These are phyloP conservation scores for Atrichornis clamosus DNA, from an alignment of 2,113 vertebrate species.

Conservation along the genomic window DNA sequence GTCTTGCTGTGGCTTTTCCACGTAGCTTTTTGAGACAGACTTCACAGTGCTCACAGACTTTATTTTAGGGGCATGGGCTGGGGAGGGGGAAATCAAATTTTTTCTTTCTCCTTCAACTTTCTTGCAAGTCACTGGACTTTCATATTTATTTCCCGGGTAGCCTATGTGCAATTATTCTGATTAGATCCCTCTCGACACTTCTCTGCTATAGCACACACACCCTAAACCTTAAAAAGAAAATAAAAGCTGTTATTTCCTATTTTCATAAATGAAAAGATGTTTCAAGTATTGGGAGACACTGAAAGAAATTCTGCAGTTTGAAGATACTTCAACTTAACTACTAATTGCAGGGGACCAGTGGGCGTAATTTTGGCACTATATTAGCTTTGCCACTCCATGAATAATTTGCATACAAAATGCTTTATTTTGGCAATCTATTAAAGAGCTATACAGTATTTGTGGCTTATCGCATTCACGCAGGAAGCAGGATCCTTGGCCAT, in stretches of 20 bases:
- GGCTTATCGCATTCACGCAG: constrained; percentile 98
- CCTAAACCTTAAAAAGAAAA: constrained; percentile 57
- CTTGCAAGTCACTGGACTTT: constrained; percentile 34
- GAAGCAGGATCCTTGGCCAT: constrained; percentile 98
- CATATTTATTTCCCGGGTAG: constrained; percentile 29
- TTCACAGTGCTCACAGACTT: neutral
- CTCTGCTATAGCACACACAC: neutral
- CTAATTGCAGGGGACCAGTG: constrained; percentile 97
- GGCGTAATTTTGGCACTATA: constrained; percentile 87
- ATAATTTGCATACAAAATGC: constrained; percentile 99
- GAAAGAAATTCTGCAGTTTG: constrained; percentile 76
- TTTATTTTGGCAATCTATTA: constrained; percentile 99
- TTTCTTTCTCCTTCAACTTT: constrained; percentile 21
- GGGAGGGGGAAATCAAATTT: neutral
- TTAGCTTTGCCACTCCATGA: constrained; percentile 99
- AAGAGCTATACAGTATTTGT: constrained; percentile 98
- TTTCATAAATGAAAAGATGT: constrained; percentile 71
- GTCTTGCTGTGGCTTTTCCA: neutral
- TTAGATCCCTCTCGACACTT: constrained; percentile 37
- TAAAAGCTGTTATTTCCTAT: constrained; percentile 64
- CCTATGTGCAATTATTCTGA: constrained; percentile 53
- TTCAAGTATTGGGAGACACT: constrained; percentile 69
- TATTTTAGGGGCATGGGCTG: neutral
- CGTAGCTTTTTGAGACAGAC: neutral
- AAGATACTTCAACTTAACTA: constrained; percentile 86